phyloP scores from a whole-genome alignment of 2,797 vertebrate species.

The Paguma larvata region DNA sequence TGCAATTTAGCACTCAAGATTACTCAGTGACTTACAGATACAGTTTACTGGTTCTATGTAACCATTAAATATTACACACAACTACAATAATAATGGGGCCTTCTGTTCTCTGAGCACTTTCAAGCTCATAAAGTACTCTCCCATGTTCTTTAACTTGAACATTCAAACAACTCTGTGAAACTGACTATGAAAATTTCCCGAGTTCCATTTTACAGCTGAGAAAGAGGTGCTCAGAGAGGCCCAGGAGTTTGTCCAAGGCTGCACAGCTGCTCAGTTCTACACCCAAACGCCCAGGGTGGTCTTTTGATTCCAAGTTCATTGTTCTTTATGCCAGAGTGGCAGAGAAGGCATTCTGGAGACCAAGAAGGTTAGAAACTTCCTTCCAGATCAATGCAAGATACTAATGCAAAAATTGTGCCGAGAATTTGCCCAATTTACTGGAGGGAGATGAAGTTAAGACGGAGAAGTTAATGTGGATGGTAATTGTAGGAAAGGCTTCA shows the following conservation, averaged over 20 bases:
- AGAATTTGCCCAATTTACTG: not conserved
- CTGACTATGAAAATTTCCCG: not conserved
- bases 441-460: not conserved
- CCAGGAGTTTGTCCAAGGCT: not conserved
- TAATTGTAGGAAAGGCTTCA: not conserved
- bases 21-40: not conserved
- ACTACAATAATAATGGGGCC: not conserved
- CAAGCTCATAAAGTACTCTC: not conserved
- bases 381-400: not conserved
- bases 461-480: not conserved
- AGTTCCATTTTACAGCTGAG: conserved; percentile 45
- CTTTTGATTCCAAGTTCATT: not conserved
- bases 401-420: not conserved
- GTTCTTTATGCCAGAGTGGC: not conserved
- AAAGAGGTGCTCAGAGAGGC: not conserved
- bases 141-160: conserved; percentile 42
- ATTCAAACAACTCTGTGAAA: conserved; percentile 44
- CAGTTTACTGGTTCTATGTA: conserved; percentile 57
- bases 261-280: not conserved
- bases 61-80: conserved; percentile 48
- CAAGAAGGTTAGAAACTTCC: not conserved
- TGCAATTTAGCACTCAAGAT: conserved; percentile 24
- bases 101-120: not conserved
- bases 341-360: not conserved
- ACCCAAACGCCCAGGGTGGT: not conserved